These are phyloP conservation scores for Corythornis vintsioides DNA, from an alignment of 2,113 vertebrate genomes.

Conservation along the genomic window DNA sequence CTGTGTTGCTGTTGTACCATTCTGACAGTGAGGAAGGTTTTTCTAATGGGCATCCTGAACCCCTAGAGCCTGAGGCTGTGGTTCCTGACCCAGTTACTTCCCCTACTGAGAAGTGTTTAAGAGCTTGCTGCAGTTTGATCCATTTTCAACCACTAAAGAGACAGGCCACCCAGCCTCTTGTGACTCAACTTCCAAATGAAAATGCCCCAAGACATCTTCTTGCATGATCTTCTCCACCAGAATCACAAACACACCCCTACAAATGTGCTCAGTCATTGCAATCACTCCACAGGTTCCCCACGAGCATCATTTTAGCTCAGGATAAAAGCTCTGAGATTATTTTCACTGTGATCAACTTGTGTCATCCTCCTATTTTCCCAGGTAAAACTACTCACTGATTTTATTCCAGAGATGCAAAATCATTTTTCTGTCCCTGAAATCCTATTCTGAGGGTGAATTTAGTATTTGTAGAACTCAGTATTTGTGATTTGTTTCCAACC, in stretches of 20 bases:
- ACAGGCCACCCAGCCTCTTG: neutral
- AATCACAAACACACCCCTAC: neutral
- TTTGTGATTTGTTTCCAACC: neutral
- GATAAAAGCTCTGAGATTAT: neutral
- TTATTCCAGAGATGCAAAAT: neutral
- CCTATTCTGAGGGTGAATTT: neutral
- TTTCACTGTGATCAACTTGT: neutral
- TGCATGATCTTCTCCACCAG: neutral
- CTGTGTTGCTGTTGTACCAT: neutral
- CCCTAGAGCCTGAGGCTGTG: neutral
- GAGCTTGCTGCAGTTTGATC: neutral
- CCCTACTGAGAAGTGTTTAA: neutral
- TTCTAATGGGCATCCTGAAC: neutral
- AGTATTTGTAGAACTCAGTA: neutral
- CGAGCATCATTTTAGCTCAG: neutral
- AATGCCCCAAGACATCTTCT: neutral
- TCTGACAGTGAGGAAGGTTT: neutral
- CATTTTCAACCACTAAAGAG: neutral
- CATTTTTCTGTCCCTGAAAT: neutral
- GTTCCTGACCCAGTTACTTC: neutral
- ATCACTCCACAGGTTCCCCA: neutral
- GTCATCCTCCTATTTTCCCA: neutral
- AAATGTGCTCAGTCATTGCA: neutral
- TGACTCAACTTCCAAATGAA: neutral
- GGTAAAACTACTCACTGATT: neutral